Conservation (phyloP, 2,797 vertebrate species). For the Propithecus deckenii region DNA sequence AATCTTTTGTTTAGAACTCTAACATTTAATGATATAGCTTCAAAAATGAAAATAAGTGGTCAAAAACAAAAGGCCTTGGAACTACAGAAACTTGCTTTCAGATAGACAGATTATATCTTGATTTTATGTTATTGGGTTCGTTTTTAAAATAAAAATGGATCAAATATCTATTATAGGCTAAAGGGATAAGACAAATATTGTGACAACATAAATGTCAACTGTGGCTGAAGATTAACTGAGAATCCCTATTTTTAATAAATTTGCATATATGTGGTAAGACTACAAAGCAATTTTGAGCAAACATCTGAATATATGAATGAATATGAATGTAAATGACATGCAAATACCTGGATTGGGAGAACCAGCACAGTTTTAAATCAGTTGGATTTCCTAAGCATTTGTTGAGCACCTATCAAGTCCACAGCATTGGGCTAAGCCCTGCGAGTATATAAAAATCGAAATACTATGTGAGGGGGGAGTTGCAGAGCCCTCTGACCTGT, state of each 20-base stretch:
- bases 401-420: neutral
- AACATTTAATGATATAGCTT: neutral
- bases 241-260: slow-evolving; percentile 49
- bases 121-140: neutral
- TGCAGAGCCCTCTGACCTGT: neutral
- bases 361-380: neutral
- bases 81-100: neutral
- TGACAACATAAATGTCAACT: slow-evolving; percentile 47
- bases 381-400: neutral
- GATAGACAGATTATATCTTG: neutral
- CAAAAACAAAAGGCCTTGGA: neutral
- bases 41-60: neutral
- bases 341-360: neutral
- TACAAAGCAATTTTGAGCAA: slow-evolving; percentile 28
- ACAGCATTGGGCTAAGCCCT: neutral
- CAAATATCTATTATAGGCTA: neutral
- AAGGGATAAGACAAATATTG: slow-evolving; percentile 42
- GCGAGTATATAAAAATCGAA: fast-evolving
- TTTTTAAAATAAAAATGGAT: neutral
- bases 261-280: slow-evolving; percentile 31
- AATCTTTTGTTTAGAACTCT: neutral
- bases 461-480: no score
- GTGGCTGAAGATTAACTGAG: slow-evolving; percentile 21
- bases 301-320: slow-evolving; percentile 24
- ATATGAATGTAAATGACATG: neutral